Evolutionary conservation across 2,888 invertebrate genomes (phyloP).

Genomic region (Deilephila elpenor): DNA sequence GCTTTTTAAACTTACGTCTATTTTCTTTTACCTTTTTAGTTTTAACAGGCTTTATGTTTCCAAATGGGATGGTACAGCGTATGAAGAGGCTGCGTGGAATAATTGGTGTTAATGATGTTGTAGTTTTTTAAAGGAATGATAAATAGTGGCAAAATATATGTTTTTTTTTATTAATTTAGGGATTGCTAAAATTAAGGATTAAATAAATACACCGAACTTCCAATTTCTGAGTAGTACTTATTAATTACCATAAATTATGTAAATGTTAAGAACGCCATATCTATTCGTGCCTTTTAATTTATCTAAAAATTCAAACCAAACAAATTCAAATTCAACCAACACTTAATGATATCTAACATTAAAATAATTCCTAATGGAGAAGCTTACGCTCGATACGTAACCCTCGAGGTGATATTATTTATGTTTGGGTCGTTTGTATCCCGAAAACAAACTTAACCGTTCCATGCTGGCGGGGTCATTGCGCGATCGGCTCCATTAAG

Average conservation of each 20-base stretch:
- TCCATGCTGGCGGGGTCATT: conserved; percentile 70
- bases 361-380: not conserved
- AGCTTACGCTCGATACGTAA: not conserved
- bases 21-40: conserved; percentile 20
- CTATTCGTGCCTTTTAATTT: too few species aligned
- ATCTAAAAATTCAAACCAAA: too few species aligned
- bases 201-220: too few species aligned
- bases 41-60: conserved; percentile 19
- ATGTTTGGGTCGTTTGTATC: conserved; percentile 60
- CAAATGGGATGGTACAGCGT: not conserved
- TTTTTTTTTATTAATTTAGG: too few species aligned
- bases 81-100: not conserved
- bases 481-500: conserved; percentile 76
- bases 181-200: too few species aligned
- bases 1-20: conserved; percentile 15
- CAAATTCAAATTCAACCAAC: not conserved
- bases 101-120: conserved; percentile 4
- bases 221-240: too few species aligned
- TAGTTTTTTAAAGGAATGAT: not conserved
- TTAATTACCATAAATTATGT: too few species aligned
- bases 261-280: too few species aligned
- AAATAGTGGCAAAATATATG: too few species aligned
- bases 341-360: conserved; percentile 13
- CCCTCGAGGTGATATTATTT: conserved; percentile 40
- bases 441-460: conserved; percentile 64